Evolutionary conservation across 2,888 invertebrate species (phyloP).

Genomic region (Drosophila glabriapex): DNA sequence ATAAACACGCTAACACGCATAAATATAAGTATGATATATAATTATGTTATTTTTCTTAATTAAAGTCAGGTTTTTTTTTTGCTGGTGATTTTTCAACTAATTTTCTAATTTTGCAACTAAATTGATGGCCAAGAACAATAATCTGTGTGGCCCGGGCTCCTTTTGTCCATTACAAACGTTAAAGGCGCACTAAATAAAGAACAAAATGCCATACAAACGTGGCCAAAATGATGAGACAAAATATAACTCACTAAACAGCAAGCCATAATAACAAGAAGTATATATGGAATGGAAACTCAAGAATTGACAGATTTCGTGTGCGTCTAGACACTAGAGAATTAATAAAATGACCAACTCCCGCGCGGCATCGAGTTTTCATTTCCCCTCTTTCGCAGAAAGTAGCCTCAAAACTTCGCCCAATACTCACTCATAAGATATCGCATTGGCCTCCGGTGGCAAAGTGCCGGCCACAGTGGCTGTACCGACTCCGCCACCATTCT

Average conservation of each 20-base stretch:
- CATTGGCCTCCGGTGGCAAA: conserved; percentile 71
- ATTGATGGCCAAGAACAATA: conserved; percentile 42
- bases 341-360: conserved; percentile 41
- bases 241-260: conserved; percentile 76
- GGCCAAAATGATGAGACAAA: conserved; percentile 51
- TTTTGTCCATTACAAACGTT: conserved; percentile 81
- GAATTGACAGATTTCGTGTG: conserved; percentile 52
- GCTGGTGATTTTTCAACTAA: conserved; percentile 49
- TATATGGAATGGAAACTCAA: conserved; percentile 43
- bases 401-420: conserved; percentile 13
- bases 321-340: conserved; percentile 54
- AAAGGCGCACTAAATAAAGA: conserved; percentile 73
- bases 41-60: conserved; percentile 19
- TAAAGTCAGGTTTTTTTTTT: conserved; percentile 14
- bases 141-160: conserved; percentile 65
- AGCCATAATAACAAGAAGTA: conserved; percentile 71
- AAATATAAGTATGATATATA: conserved; percentile 32
- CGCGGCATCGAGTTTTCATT: conserved; percentile 8
- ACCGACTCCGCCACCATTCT: conserved; percentile 67
- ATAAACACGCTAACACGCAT: conserved; percentile 32
- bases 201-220: conserved; percentile 64
- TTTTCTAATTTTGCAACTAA: conserved; percentile 50
- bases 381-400: neutral
- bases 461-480: conserved; percentile 62
- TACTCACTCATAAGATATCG: conserved; percentile 84